Base-by-base conservation (phyloP, 2,113 vertebrate genomes). In the Lophura nycthemera region DNA sequence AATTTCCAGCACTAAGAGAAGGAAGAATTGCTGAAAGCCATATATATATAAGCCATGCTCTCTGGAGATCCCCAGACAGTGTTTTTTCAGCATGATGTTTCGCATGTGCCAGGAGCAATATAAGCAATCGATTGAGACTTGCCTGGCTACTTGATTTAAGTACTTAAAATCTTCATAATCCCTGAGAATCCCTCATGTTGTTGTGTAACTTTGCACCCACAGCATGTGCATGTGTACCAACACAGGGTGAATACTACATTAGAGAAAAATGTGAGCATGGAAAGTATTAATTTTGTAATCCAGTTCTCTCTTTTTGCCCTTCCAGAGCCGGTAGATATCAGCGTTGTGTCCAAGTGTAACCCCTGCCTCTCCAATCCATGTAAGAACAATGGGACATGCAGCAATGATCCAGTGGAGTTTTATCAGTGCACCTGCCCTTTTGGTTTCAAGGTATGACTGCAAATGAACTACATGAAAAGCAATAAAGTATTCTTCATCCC, bases 331-430 rank as follows among this genome's bases (percentile, higher is more conserved):
- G 96, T 97, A 81, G 99, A 99, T 95, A 97, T 99, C 94, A 97
- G 76, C 88, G 97, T 99, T 3, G 94, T 96, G 95, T 98, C 99
- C 74, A 99, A 99, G 97, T 99, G 99, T 63, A 98, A 98, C 57
- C 98, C 99, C 93, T 99, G 99, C 96, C 97, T 99, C 89, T 98
- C 98, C 67, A 91, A 82, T 12, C 99, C 99, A 0, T 99, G 99
- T 92, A 98, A 98, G 96, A 99, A 99, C 97, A 99, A 99, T 0
- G 99, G 99, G 25, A 99, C 99, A 0, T 99, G 99, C 94, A 98
- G 96, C 88, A 98, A 96, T 30, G 98, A 99, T 32, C 94, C 96
- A 0, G 95, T 97, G 69, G 99, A 99, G 61, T 98, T 98, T 6
- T 99, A 98, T 96, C 98, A 95, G 84, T 99, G 99, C 93, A 98